These are phyloP conservation scores for Tetragonula carbonaria DNA, from an alignment of 2,888 invertebrate genomes.

Conservation along the genomic window DNA sequence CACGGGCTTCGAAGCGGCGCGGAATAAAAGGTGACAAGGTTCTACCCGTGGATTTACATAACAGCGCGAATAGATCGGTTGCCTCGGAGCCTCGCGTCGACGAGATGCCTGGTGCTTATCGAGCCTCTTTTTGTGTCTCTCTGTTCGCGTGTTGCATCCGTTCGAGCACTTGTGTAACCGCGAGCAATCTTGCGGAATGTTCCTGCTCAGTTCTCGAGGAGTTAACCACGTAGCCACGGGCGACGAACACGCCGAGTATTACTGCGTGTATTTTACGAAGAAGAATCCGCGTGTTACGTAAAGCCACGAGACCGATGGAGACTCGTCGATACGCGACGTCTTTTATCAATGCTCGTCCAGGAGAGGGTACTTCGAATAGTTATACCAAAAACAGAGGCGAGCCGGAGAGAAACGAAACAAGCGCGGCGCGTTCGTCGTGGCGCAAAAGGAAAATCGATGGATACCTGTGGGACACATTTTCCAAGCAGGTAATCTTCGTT, in stretches of 20 bases:
- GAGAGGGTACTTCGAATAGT: slow-evolving; percentile 9
- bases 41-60: slow-evolving; percentile 52
- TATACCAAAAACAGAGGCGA: neutral
- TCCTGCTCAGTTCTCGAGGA: slow-evolving; percentile 18
- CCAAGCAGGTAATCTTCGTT: slow-evolving; percentile 81
- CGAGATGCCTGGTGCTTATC: slow-evolving; percentile 20
- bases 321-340: neutral
- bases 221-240: neutral
- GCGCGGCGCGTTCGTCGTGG: slow-evolving; percentile 14
- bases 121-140: neutral
- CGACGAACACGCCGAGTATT: too few relatives aligned
- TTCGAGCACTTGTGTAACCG: slow-evolving; percentile 24
- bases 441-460: slow-evolving; percentile 53
- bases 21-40: slow-evolving; percentile 57
- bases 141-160: neutral
- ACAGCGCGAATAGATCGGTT: slow-evolving; percentile 29
- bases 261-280: neutral
- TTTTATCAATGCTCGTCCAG: slow-evolving; percentile 42
- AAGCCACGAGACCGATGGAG: neutral
- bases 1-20: slow-evolving; percentile 10
- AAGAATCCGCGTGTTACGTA: neutral
- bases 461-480: slow-evolving; percentile 81
- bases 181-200: neutral
- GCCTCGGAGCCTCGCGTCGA: slow-evolving; percentile 6
- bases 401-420: slow-evolving; percentile 26